Conservation (phyloP, 2,888 invertebrate genomes). For the Drosophila stalkeri region DNA sequence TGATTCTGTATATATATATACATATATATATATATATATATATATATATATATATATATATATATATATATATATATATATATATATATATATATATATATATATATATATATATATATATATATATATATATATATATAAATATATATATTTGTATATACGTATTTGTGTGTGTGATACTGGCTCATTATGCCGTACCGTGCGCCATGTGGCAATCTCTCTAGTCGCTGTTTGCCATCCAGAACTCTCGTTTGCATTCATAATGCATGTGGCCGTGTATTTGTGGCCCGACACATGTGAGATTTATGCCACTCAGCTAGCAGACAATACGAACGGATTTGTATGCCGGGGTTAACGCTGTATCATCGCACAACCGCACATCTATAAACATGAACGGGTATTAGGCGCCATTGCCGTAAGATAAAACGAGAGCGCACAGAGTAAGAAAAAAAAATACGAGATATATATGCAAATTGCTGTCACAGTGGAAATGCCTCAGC, state of each 20-base stretch:
- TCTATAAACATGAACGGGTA: constrained; percentile 22
- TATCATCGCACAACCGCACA: constrained; percentile 3
- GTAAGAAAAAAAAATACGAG: constrained; percentile 3
- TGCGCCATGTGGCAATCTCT: constrained; percentile 22
- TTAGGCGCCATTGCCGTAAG: constrained; percentile 56
- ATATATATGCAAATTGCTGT: constrained; percentile 68
- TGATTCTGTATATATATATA: constrained; percentile 8
- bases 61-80: no score
- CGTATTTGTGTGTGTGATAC: neutral
- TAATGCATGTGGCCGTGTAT: constrained; percentile 28
- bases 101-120: neutral
- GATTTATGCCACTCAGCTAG: constrained; percentile 67
- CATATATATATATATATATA: no score
- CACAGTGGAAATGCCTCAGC: constrained; percentile 53
- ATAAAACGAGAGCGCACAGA: constrained; percentile 19
- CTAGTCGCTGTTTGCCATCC: constrained; percentile 21
- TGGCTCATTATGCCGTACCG: constrained; percentile 46
- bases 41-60: no score
- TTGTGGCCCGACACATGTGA: constrained; percentile 38
- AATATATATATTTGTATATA: neutral
- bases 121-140: constrained; percentile 3
- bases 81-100: neutral
- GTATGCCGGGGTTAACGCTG: constrained; percentile 39
- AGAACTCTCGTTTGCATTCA: constrained; percentile 53
- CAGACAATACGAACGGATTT: constrained; percentile 64